Evolutionary conservation across 2,888 invertebrate species (phyloP).

Genomic region (Celastrina argiolus): DNA sequence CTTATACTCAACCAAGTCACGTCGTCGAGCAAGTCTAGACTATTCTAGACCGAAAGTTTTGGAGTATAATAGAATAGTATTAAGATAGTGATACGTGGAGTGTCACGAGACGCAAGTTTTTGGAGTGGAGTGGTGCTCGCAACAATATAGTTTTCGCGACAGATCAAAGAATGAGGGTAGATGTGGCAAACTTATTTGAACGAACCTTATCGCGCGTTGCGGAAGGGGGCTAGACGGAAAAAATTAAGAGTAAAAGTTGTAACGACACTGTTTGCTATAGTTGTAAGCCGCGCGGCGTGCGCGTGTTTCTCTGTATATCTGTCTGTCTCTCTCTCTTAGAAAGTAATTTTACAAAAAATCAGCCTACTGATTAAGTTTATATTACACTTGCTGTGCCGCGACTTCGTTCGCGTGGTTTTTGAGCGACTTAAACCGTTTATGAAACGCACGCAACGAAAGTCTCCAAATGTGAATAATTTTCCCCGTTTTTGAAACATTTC

Average conservation of each 20-base stretch:
- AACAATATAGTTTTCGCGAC: neutral
- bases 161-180: neutral
- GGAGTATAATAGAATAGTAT: constrained; percentile 8
- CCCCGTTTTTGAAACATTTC: too few relatives aligned
- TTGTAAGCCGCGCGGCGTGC: too few relatives aligned
- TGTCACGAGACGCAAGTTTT: constrained; percentile 1
- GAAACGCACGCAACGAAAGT: too few relatives aligned
- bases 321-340: neutral
- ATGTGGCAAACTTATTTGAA: neutral
- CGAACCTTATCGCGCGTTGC: neutral
- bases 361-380: too few relatives aligned
- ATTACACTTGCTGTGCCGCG: too few relatives aligned
- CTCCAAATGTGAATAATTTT: too few relatives aligned
- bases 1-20: neutral
- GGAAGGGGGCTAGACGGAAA: neutral
- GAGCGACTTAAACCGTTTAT: too few relatives aligned
- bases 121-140: constrained; percentile 4
- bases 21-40: neutral
- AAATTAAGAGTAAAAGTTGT: neutral
- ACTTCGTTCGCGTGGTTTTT: too few relatives aligned
- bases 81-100: constrained; percentile 9
- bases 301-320: neutral
- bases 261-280: neutral
- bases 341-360: too few relatives aligned
- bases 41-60: neutral